phyloP scores from a whole-genome alignment of 1,140 invertebrate genomes.

The Drosophila simulans region DNA sequence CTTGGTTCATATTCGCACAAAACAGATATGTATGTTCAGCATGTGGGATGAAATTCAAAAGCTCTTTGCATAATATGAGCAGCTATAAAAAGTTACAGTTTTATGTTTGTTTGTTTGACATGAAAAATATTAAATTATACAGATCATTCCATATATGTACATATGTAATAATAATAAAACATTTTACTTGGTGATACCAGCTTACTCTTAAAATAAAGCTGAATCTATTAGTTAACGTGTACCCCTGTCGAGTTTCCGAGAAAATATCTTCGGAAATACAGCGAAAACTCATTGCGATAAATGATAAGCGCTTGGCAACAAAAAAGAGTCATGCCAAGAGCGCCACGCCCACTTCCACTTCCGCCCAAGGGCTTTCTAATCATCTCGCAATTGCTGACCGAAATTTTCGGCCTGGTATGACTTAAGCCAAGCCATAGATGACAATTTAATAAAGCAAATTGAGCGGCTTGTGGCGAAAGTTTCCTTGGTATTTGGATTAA shows the following conservation, averaged over 20 bases:
- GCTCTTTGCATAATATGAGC: neutral
- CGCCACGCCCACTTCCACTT: slow-evolving; percentile 4
- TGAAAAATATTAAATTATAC: neutral
- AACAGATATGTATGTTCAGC: neutral
- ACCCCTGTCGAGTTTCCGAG: neutral
- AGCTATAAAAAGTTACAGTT: neutral
- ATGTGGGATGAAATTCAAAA: neutral
- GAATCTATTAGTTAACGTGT: neutral
- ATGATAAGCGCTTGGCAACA: slow-evolving; percentile 26
- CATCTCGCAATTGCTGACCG: slow-evolving; percentile 53
- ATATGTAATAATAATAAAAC: too few species aligned
- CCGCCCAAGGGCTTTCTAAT: slow-evolving; percentile 49
- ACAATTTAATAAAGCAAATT: slow-evolving; percentile 79
- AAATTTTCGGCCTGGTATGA: slow-evolving; percentile 36
- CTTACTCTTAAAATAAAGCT: neutral
- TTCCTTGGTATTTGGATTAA: slow-evolving; percentile 38
- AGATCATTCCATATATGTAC: neutral
- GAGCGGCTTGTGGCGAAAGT: slow-evolving; percentile 55
- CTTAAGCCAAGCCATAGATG: slow-evolving; percentile 40
- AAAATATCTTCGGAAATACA: too few species aligned
- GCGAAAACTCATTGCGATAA: slow-evolving; percentile 21
- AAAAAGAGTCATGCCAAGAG: neutral
- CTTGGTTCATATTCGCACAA: neutral
- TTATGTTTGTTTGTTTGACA: neutral
- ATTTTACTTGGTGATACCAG: too few species aligned